Base-by-base conservation (phyloP, 2,113 vertebrate species). In the Brienomyrus longianalis region DNA sequence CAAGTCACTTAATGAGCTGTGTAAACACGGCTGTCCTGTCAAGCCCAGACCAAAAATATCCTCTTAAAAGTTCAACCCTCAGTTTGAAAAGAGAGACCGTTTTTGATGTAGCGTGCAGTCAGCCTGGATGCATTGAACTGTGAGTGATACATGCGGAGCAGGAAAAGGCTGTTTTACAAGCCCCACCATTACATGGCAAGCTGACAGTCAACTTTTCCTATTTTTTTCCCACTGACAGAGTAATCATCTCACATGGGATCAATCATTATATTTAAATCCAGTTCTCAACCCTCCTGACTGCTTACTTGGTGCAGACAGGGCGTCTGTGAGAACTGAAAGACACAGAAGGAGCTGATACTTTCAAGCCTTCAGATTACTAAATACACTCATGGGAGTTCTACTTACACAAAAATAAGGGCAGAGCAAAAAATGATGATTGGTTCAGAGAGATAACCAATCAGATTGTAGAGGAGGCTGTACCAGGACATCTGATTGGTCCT, bases 71-170 rank as follows among this genome's bases (percentile, higher is more conserved):
- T 11, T 70, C n/a, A 31, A 31, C n/a, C 45, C 43, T 8, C 77
- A 45, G 77, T 45, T 43, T 21, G 31, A 83, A 83, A 45, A 70
- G 62, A n/a, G 62, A 31, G 62, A 31, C 62, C 77, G 10, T 83
- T 83, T 83, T 6, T 83, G 15, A 83, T 21, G 43, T 23, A 88
- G 45, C 45, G 52, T 85, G 45, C 52, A 86, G 87, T 86, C 17
- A 83, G 80, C 89, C 86, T 88, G 83, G 90, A 74, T 9, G 56
- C 77, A 86, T 89, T 88, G 77, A 70, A 19, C 89, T 86, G 48
- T 77, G 47, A 77, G 85, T 59, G 83, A 77, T 88, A 52, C 54
- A n/a, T 83, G 74, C 84, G 11, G 84, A 87, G 50, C 80, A 90
- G 39, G 47, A 47, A 35, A 70, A 35, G 62, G 62, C 35, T 11